Evolutionary conservation across 2,797 vertebrate species (phyloP).

Genomic region (Miichthys miiuy): DNA sequence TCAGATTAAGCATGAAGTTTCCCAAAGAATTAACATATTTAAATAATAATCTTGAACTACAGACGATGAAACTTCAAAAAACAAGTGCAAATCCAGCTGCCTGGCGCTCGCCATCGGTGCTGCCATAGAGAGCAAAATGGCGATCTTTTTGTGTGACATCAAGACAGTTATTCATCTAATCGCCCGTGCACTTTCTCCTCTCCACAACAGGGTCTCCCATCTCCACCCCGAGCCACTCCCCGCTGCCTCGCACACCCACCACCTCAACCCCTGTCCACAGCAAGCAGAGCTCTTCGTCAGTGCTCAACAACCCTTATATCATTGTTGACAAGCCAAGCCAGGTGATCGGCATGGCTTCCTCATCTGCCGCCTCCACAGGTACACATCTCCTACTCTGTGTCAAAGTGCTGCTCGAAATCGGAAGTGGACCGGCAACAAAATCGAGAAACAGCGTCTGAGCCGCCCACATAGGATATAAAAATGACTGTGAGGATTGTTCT

Average conservation of each 20-base stretch:
- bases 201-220: conserved; percentile 92
- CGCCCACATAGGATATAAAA: conserved; percentile 55
- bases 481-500: conserved; percentile 33
- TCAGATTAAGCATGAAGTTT: background rate
- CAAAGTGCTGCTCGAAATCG: conserved; percentile 42
- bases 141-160: too few relatives aligned
- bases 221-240: conserved; percentile 96
- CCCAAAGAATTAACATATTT: background rate
- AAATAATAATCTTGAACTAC: too few relatives aligned
- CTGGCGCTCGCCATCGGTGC: too few relatives aligned
- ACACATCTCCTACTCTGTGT: conserved; percentile 47
- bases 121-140: too few relatives aligned
- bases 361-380: conserved; percentile 83
- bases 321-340: conserved; percentile 94
- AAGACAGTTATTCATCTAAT: background rate
- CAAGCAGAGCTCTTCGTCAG: conserved; percentile 91
- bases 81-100: too few relatives aligned
- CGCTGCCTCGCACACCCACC: conserved; percentile 91
- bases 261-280: conserved; percentile 91
- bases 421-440: conserved; percentile 47
- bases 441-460: conserved; percentile 44
- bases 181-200: conserved; percentile 5
- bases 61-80: too few relatives aligned
- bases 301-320: conserved; percentile 91
- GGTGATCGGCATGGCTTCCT: conserved; percentile 86